Base-by-base conservation (phyloP, 1,140 invertebrate species). In the Caenorhabditis brenneri region DNA sequence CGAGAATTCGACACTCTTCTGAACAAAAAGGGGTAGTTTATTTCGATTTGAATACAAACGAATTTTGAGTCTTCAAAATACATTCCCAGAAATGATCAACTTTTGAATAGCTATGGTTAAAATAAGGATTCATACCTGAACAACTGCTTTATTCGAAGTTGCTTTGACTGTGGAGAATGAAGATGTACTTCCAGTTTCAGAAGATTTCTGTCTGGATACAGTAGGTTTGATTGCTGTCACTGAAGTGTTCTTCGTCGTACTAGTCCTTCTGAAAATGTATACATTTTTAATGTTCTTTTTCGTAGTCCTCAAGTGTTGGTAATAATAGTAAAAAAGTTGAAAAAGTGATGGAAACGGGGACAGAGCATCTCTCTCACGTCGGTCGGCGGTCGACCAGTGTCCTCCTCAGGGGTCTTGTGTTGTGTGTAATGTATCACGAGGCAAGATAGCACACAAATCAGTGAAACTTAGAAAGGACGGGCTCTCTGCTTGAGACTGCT, bases 241-340 rank as follows among this genome's bases (percentile, higher is more conserved):
- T 65, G 58, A 29, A 36, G 58, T 5, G n/a, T 65, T 16, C 19
- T 65, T 65, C 19, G 58, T 36, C 31, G 58, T n/a, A n/a, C n/a
- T n/a, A n/a, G 29, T 39, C 36, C 36, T 39, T 74, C 65, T 74
- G 36, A 36, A 74, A 74, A 74, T 74, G 36, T 74, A 42, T 74
- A 74, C 22, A 74, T 74, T 39, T 74, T 74, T 42, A 19, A 42
- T 31, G 6, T 74, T 46, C n/a, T 55, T n/a, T 55, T 55, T 55
- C 22, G 19, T 22, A 33, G 22, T 74, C 36, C 36, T 74, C 53
- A 80, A 58, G 53, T 80, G 79, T 39, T 80, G 79, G 46, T 55
- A 80, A 53, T 55, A 53, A 51, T 80, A 58, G 53, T 58, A 36
- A 79, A 79, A 79, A 80, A 80, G 49, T 80, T 80, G 79, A 80